Percentiles rank a stretch among this genome's conserved stretches.
Evolutionary conservation across 2,113 vertebrate genomes (phyloP).

Genomic region (Misgurnus anguillicaudatus): DNA sequence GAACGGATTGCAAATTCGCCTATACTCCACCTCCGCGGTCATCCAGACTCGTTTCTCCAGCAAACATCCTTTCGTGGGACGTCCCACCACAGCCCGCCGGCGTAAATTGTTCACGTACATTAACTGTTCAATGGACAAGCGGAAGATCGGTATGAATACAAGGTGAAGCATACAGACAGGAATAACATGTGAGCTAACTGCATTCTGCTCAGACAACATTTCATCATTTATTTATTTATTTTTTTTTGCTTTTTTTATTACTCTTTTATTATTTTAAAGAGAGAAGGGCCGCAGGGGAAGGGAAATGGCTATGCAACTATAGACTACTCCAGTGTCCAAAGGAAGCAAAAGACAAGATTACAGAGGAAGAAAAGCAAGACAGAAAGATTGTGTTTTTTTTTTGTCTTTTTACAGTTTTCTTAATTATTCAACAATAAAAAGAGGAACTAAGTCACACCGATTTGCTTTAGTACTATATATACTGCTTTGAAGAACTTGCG

Average conservation of each 20-base stretch:
- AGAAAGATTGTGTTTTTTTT: conserved; percentile 58
- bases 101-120: conserved; percentile 70
- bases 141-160: conserved; percentile 71
- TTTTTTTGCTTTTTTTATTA: conserved; percentile 58
- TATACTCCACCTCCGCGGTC: conserved; percentile 48
- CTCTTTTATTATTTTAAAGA: conserved; percentile 56
- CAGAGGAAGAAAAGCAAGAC: conserved; percentile 77
- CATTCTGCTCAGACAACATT: conserved; percentile 68
- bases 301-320: conserved; percentile 71
- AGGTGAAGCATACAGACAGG: conserved; percentile 67
- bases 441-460: conserved; percentile 84
- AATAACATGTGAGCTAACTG: conserved; percentile 71
- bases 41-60: conserved; percentile 25
- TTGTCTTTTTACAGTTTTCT: conserved; percentile 63
- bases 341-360: conserved; percentile 72
- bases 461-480: conserved; percentile 86
- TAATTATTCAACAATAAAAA: conserved; percentile 81
- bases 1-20: conserved; percentile 58
- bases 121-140: conserved; percentile 74
- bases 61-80: conserved; percentile 56
- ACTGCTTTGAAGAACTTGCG: conserved; percentile 80
- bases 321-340: conserved; percentile 82
- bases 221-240: conserved; percentile 57
- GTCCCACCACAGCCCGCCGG: conserved; percentile 70
- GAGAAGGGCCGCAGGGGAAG: conserved; percentile 57